These are phyloP conservation scores for Tenualosa thibaudeaui DNA, from an alignment of 2,797 vertebrate species.

Conservation along the genomic window DNA sequence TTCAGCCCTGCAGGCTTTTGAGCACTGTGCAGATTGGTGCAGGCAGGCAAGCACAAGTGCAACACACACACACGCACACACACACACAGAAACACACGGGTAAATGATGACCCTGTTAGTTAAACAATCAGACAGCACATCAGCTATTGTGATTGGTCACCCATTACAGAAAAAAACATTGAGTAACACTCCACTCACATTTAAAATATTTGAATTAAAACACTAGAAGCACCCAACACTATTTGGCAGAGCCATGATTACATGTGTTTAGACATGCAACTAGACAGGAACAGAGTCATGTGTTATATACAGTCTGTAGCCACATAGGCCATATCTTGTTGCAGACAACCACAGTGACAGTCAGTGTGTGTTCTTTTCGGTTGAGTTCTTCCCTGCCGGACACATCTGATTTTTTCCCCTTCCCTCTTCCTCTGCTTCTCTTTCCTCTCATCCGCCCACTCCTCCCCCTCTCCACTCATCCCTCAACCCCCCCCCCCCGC, in stretches of 20 bases:
- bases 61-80: slow-evolving; percentile 39
- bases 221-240: background rate
- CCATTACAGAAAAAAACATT: background rate
- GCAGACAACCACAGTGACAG: background rate
- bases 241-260: too few relatives aligned
- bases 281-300: background rate
- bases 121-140: background rate
- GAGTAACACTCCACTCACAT: slow-evolving; percentile 4
- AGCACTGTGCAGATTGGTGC: background rate
- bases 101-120: slow-evolving; percentile 28
- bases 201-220: background rate
- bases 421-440: background rate
- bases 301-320: background rate
- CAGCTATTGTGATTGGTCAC: background rate
- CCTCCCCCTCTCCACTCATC: background rate
- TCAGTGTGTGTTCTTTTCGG: background rate
- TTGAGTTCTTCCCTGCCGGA: background rate
- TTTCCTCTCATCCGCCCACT: background rate
- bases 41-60: slow-evolving; percentile 6
- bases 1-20: background rate
- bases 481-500: too few relatives aligned
- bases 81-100: slow-evolving; percentile 41
- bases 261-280: background rate
- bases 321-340: background rate
- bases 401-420: background rate